Evolutionary conservation across 2,113 vertebrate genomes (phyloP).

Genomic region (Tachuris rubrigastra): DNA sequence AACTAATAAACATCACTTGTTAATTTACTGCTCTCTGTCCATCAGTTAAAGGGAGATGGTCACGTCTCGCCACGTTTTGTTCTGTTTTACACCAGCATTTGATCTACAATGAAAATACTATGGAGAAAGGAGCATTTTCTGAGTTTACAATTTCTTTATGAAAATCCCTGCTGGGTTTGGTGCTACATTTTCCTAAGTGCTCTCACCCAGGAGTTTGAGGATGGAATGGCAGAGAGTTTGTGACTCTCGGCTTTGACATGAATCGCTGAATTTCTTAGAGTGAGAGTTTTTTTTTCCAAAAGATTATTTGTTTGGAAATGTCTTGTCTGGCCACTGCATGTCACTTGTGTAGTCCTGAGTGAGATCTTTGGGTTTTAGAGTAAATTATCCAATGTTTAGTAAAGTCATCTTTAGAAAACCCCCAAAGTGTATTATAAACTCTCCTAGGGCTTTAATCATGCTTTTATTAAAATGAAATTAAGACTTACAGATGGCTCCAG

Average conservation of each 20-base stretch:
- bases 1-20: constrained; percentile 66
- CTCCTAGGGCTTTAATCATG: neutral
- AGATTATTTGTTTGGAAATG: neutral
- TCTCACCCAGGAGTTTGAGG: neutral
- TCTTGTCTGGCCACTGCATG: neutral
- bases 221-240: neutral
- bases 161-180: neutral
- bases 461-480: neutral
- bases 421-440: neutral
- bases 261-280: neutral
- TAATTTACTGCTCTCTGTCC: constrained; percentile 67
- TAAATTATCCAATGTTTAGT: neutral
- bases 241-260: neutral
- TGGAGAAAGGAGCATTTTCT: neutral
- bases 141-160: neutral
- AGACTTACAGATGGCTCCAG: neutral
- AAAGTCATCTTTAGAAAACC: neutral
- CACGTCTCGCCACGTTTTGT: neutral
- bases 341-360: neutral
- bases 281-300: neutral
- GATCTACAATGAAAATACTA: neutral
- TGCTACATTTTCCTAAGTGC: neutral
- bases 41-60: constrained; percentile 47
- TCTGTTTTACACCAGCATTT: neutral
- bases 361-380: neutral